Conservation (phyloP, 2,888 invertebrate species). For the Eupithecia centaureata region DNA sequence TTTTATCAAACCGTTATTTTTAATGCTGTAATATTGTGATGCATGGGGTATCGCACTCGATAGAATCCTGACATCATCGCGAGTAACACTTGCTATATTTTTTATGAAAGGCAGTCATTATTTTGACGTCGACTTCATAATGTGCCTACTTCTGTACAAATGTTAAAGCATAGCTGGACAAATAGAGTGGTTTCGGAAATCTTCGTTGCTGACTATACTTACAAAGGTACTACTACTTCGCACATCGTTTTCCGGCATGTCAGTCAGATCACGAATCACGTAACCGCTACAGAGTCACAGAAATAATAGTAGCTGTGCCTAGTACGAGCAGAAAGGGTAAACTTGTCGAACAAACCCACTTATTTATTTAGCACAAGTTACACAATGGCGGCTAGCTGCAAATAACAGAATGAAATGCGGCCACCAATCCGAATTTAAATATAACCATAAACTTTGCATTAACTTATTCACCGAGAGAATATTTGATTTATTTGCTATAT, state of each 20-base stretch:
- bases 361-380: slow-evolving; percentile 36
- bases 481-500: no score
- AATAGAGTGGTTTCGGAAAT: no score
- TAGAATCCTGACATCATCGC: background rate
- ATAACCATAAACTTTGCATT: background rate
- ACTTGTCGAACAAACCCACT: slow-evolving; percentile 36
- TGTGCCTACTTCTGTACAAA: background rate
- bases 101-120: no score
- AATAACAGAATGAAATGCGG: background rate
- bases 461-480: background rate
- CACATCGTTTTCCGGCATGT: background rate
- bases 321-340: slow-evolving; percentile 28
- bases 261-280: slow-evolving; percentile 6
- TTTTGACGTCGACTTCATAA: background rate
- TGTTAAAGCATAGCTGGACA: no score
- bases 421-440: background rate
- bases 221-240: background rate
- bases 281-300: background rate
- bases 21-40: background rate
- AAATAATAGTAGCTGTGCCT: no score
- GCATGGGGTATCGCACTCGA: no score
- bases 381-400: slow-evolving; percentile 7
- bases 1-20: background rate
- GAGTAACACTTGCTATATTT: background rate
- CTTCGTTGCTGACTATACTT: background rate